Conservation (phyloP, 2,797 vertebrate genomes). For the Lerista edwardsae region DNA sequence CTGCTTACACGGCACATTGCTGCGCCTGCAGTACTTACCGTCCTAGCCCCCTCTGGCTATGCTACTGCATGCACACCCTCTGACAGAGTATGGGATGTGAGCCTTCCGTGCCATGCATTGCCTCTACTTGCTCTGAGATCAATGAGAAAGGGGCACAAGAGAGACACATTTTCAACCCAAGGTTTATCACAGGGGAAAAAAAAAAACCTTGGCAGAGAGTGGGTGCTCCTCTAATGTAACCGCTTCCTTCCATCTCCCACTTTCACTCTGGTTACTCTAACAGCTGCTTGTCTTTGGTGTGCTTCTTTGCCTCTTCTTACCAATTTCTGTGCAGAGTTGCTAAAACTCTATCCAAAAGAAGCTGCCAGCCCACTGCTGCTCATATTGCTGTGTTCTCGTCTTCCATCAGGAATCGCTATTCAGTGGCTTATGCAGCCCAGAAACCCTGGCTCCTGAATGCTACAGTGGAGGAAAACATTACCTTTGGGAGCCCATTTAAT, state of each 20-base stretch:
- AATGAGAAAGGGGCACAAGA: neutral
- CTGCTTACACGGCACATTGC: too few relatives aligned
- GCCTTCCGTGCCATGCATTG: neutral
- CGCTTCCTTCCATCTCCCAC: conserved; percentile 24
- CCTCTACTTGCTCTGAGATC: neutral
- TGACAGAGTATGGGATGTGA: too few relatives aligned
- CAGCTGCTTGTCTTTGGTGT: neutral
- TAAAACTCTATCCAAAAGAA: neutral
- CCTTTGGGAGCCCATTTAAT: conserved; percentile 93
- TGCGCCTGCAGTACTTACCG: too few relatives aligned
- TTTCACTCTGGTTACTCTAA: conserved; percentile 39
- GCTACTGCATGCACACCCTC: too few relatives aligned
- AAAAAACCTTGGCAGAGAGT: conserved; percentile 39
- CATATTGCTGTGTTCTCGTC: conserved; percentile 28
- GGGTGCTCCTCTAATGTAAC: conserved; percentile 60
- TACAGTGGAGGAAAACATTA: conserved; percentile 98
- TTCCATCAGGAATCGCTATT: conserved; percentile 89
- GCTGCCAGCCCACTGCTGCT: neutral
- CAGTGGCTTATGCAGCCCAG: conserved; percentile 95
- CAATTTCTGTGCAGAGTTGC: neutral
- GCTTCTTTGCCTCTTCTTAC: neutral
- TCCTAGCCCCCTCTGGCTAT: too few relatives aligned
- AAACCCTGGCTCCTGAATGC: conserved; percentile 98
- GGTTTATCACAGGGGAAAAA: neutral
- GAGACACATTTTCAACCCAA: neutral